Evolutionary conservation across 2,113 vertebrate genomes (phyloP).

Genomic region (Syngnathoides biaculeatus): DNA sequence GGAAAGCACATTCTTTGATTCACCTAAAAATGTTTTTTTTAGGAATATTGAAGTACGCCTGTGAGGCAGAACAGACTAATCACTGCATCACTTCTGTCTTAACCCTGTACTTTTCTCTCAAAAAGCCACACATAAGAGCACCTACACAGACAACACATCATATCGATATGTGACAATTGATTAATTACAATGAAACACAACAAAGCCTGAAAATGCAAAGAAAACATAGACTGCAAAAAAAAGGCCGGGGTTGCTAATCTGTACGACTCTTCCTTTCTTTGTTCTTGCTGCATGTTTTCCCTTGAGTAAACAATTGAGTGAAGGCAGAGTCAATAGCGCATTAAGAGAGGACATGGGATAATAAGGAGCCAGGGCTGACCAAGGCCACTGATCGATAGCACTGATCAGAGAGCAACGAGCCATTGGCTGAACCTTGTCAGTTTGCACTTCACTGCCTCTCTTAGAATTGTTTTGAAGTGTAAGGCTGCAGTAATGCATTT

Average conservation of each 20-base stretch:
- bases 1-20: too few relatives aligned
- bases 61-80: too few relatives aligned
- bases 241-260: slow-evolving; percentile 5
- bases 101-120: too few relatives aligned
- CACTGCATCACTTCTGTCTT: too few relatives aligned
- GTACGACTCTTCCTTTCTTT: slow-evolving; percentile 6
- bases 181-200: neutral
- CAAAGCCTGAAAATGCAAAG: neutral
- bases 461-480: neutral
- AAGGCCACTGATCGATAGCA: slow-evolving; percentile 34
- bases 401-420: slow-evolving; percentile 38
- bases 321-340: slow-evolving; percentile 38
- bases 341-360: slow-evolving; percentile 37
- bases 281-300: slow-evolving; percentile 16
- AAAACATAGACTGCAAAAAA: neutral
- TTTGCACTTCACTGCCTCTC: slow-evolving; percentile 12
- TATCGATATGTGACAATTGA: slow-evolving; percentile 2
- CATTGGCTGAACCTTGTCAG: slow-evolving; percentile 8
- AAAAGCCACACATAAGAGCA: neutral
- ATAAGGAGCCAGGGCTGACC: slow-evolving; percentile 23
- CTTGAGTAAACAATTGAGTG: slow-evolving; percentile 23
- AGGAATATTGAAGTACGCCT: too few relatives aligned
- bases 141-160: neutral
- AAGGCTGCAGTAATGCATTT: slow-evolving; percentile 1
- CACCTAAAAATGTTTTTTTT: too few relatives aligned